Evolutionary conservation across 2,888 invertebrate species (phyloP).

Genomic region (Agrilus mali): DNA sequence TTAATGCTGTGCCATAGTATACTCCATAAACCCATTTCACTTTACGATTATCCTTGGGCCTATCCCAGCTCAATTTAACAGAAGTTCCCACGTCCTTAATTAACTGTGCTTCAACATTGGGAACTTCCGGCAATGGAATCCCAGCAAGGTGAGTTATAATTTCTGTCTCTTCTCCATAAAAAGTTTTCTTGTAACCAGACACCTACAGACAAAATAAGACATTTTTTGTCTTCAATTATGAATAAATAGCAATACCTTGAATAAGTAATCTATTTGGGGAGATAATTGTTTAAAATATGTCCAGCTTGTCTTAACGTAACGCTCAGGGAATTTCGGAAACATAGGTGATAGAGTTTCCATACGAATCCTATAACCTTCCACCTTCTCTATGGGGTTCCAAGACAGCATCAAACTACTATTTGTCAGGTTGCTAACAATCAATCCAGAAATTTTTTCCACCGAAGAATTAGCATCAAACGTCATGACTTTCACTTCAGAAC

Average conservation of each 20-base stretch:
- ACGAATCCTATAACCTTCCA: slow-evolving; percentile 22
- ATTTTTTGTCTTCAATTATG: no score
- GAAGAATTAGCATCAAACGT: slow-evolving; percentile 53
- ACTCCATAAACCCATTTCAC: slow-evolving; percentile 54
- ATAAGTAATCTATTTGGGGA: slow-evolving; percentile 39
- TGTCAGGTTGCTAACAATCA: slow-evolving; percentile 37
- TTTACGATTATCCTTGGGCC: slow-evolving; percentile 44
- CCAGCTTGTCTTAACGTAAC: slow-evolving; percentile 34
- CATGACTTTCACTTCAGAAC: slow-evolving; percentile 45
- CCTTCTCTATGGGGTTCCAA: slow-evolving; percentile 41
- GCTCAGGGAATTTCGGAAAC: slow-evolving; percentile 41
- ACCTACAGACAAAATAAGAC: slow-evolving; percentile 37
- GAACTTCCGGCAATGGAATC: slow-evolving; percentile 21
- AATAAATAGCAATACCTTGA: slow-evolving; percentile 34
- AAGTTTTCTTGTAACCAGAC: slow-evolving; percentile 44
- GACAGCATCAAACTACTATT: slow-evolving; percentile 41
- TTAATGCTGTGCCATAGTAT: slow-evolving; percentile 50
- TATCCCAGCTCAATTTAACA: slow-evolving; percentile 54
- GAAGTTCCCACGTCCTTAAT: slow-evolving; percentile 44
- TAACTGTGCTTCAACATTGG: slow-evolving; percentile 35
- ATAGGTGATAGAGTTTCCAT: slow-evolving; percentile 33
- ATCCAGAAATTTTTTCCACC: slow-evolving; percentile 45
- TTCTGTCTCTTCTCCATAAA: slow-evolving; percentile 40
- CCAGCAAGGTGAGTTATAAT: slow-evolving; percentile 35
- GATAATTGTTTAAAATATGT: slow-evolving; percentile 31